Percentiles rank a stretch among this genome's conserved stretches.
phyloP scores from a whole-genome alignment of 2,113 vertebrate genomes.

The Pelvicachromis taeniatus region DNA sequence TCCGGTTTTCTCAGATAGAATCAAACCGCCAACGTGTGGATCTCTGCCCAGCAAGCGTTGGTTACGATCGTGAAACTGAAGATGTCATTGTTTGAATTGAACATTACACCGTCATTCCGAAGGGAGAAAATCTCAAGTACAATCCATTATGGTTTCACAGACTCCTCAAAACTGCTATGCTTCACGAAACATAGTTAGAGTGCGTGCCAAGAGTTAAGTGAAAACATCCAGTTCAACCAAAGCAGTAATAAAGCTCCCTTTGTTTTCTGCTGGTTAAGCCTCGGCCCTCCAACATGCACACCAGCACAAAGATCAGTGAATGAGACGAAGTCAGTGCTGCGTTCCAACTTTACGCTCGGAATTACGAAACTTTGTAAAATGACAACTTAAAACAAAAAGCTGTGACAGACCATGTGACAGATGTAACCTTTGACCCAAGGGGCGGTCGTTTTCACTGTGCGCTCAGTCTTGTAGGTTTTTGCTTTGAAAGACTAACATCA shows the following conservation, averaged over 20 bases:
- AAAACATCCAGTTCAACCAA: not conserved
- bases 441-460: not conserved
- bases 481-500: not conserved
- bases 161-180: not conserved
- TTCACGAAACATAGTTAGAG: not conserved
- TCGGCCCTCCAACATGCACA: not conserved
- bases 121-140: not conserved
- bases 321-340: not conserved
- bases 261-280: not conserved
- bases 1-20: not conserved
- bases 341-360: not conserved
- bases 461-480: not conserved
- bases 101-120: not conserved
- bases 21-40: not conserved
- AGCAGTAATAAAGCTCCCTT: slow-evolving; percentile 7
- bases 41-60: not conserved
- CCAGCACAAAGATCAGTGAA: not conserved
- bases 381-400: not conserved
- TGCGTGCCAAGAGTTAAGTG: not conserved
- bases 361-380: not conserved
- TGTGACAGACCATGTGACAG: not conserved
- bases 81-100: not conserved
- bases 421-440: not conserved
- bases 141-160: not conserved
- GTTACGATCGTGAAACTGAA: not conserved